phyloP scores from a whole-genome alignment of 2,113 vertebrate genomes.

The Macquaria ambigua region DNA sequence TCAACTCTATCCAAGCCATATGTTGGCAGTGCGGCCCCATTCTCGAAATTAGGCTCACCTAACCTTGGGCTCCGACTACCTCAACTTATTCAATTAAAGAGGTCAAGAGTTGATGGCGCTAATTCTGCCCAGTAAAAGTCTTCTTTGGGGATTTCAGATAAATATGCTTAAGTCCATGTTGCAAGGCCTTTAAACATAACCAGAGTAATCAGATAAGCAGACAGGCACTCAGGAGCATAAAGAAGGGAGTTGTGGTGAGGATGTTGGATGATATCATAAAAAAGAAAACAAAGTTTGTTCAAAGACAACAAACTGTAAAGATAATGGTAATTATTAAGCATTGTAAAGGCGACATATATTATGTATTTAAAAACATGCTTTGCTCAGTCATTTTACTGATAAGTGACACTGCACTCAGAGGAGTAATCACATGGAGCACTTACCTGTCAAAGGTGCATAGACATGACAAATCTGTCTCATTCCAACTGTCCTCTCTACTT shows the following conservation, averaged over 20 bases:
- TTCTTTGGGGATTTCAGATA: constrained; percentile 58
- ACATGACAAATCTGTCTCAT: not conserved
- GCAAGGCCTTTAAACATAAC: constrained; percentile 47
- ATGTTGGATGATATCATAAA: not conserved
- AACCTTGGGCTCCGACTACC: constrained; percentile 52
- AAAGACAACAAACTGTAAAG: not conserved
- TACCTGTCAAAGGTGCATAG: not conserved
- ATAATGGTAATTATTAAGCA: not conserved
- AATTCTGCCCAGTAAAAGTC: constrained; percentile 63
- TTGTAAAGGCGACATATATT: not conserved
- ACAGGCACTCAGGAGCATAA: not conserved
- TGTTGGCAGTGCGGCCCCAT: constrained; percentile 48
- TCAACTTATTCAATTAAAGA: constrained; percentile 64
- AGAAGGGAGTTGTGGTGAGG: not conserved
- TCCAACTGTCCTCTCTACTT: not conserved
- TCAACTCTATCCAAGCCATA: constrained; percentile 59
- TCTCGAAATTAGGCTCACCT: constrained; percentile 49
- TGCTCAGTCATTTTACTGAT: not conserved
- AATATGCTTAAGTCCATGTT: constrained; percentile 55
- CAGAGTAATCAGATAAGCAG: constrained; percentile 62
- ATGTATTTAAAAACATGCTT: not conserved
- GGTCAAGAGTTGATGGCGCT: constrained; percentile 70
- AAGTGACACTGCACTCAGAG: not conserved
- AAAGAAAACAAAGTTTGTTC: not conserved
- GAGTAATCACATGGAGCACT: not conserved